Evolutionary conservation across 2,797 vertebrate genomes (phyloP).

Genomic region (Octomys mimax): DNA sequence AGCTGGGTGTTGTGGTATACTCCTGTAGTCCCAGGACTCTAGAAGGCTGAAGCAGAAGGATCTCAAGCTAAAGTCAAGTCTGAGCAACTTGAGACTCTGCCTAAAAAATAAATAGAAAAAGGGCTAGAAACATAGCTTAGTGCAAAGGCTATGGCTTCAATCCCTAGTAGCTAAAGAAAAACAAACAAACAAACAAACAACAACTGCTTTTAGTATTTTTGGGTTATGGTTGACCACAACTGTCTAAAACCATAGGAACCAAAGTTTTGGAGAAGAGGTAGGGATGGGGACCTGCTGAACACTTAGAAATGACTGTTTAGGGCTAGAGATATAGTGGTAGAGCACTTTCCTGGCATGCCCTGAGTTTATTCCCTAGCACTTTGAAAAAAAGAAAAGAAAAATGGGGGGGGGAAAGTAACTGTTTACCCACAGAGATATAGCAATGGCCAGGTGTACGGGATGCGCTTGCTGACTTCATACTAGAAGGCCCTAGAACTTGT

Average conservation of each 20-base stretch:
- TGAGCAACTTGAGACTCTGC: background rate
- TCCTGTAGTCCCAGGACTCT: background rate
- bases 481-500: background rate
- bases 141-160: background rate
- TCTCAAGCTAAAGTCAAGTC: background rate
- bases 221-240: background rate
- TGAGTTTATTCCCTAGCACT: background rate
- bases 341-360: background rate
- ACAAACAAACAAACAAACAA: too few species aligned
- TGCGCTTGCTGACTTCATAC: background rate
- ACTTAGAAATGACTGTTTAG: background rate
- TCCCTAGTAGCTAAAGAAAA: background rate
- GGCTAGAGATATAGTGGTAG: background rate
- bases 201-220: background rate
- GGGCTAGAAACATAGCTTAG: background rate
- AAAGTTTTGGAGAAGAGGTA: background rate
- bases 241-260: background rate
- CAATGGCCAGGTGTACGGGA: background rate
- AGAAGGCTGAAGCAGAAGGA: background rate
- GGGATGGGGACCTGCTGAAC: background rate
- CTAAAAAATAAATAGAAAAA: background rate
- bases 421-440: conserved; percentile 2
- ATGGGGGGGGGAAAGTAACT: background rate
- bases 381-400: background rate
- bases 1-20: background rate